Percentiles rank a stretch among this genome's conserved stretches.
These are phyloP conservation scores for Rhinoptilus africanus DNA, from an alignment of 2,113 vertebrate genomes.

Conservation along the genomic window DNA sequence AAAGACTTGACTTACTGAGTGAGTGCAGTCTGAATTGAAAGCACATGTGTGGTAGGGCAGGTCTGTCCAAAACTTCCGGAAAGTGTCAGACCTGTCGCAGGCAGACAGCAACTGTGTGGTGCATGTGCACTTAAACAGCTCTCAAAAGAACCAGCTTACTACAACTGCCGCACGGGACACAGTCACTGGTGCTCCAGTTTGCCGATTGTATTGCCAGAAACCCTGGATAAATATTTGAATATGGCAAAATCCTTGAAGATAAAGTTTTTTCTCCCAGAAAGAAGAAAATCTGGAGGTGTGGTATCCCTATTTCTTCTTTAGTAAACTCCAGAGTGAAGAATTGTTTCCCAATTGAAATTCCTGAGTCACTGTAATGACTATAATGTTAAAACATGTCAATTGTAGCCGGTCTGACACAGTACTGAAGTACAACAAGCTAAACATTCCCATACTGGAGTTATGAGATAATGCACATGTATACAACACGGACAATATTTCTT, in stretches of 20 bases:
- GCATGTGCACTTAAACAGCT: neutral
- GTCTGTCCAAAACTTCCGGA: neutral
- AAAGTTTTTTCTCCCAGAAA: neutral
- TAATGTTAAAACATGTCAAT: neutral
- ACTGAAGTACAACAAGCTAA: neutral
- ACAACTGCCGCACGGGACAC: rapidly evolving
- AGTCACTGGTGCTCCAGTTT: neutral
- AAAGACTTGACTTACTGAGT: neutral
- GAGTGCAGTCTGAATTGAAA: neutral
- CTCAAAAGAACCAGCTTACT: neutral
- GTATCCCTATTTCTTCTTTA: neutral
- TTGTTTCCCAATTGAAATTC: neutral
- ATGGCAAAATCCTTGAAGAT: neutral
- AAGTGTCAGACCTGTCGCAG: neutral
- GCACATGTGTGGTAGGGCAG: neutral
- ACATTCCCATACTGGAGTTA: neutral
- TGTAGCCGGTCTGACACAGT: neutral
- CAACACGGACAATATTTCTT: neutral
- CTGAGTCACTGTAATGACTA: neutral
- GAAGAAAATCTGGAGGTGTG: neutral
- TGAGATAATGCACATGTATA: neutral
- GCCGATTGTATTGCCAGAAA: neutral
- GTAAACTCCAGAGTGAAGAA: neutral
- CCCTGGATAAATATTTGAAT: neutral
- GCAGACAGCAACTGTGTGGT: neutral